Conservation (phyloP, 2,113 vertebrate genomes). For the Castor canadensis region DNA sequence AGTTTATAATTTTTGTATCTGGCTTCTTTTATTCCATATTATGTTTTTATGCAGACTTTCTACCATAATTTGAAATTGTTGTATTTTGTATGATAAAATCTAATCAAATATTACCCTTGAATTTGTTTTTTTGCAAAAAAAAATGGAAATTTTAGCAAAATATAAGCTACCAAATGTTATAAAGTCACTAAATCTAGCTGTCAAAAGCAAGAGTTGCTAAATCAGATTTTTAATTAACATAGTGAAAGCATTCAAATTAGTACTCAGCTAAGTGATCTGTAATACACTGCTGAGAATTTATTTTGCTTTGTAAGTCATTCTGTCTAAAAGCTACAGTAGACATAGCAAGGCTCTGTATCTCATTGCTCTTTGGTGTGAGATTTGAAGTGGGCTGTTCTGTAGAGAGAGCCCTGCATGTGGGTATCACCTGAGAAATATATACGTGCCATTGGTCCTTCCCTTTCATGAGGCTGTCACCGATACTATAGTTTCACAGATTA, state of each 20-base stretch:
- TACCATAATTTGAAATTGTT: constrained; percentile 32
- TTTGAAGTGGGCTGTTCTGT: constrained; percentile 47
- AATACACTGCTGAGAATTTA: not conserved
- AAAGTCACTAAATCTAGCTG: not conserved
- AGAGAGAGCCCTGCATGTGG: not conserved
- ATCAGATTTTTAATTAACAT: not conserved
- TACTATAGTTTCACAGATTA: constrained; percentile 65
- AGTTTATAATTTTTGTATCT: not conserved
- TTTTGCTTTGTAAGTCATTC: not conserved
- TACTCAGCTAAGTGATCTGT: not conserved
- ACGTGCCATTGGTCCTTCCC: constrained; percentile 32
- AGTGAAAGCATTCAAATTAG: not conserved
- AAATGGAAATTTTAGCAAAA: constrained; percentile 3
- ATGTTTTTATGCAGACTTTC: not conserved
- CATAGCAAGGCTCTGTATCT: not conserved
- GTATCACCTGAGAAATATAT: constrained; percentile 29
- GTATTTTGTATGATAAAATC: not conserved
- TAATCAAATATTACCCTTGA: not conserved
- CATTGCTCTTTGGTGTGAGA: not conserved
- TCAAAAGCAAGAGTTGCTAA: not conserved
- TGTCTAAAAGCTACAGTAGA: not conserved
- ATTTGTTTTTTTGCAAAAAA: not conserved
- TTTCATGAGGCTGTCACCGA: constrained; percentile 69
- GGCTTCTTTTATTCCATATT: not conserved
- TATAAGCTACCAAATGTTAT: not conserved